Evolutionary conservation across 2,113 vertebrate species (phyloP).

Genomic region (Suncus etruscus): DNA sequence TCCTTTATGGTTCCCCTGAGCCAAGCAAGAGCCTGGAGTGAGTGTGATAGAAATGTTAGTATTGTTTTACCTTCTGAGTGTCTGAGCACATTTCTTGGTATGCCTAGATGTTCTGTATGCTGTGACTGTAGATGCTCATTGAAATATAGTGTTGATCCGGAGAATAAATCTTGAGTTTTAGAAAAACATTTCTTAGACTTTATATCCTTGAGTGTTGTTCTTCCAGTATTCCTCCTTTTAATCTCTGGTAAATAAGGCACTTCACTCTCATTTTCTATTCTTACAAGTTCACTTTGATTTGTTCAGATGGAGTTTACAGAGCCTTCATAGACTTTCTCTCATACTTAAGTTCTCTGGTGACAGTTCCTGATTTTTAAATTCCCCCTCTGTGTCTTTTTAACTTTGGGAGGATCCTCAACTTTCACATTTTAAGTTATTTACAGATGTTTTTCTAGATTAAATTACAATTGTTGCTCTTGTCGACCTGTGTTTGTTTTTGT

Average conservation of each 20-base stretch:
- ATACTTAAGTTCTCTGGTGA: too few relatives aligned
- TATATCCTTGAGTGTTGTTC: conserved; percentile 42
- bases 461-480: background rate
- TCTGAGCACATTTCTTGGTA: background rate
- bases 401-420: background rate
- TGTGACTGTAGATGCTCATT: background rate
- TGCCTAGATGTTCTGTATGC: background rate
- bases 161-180: background rate
- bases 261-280: background rate
- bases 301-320: too few relatives aligned
- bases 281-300: background rate
- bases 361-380: conserved; percentile 3
- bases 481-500: background rate
- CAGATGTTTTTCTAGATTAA: conserved; percentile 19
- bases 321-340: too few relatives aligned
- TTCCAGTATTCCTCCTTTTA: conserved; percentile 9
- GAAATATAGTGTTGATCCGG: conserved; percentile 3
- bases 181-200: conserved; percentile 15
- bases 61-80: conserved; percentile 6
- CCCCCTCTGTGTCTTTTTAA: background rate
- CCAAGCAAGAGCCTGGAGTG: too few relatives aligned
- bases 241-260: background rate
- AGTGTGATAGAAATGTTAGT: conserved; percentile 39
- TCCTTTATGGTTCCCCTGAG: too few relatives aligned
- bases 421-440: conserved; percentile 30